A percentile compares a stretch with the other conserved stretches of the same genome.
Evolutionary conservation across 2,113 vertebrate genomes (phyloP).

Genomic region (Nasalis larvatus): DNA sequence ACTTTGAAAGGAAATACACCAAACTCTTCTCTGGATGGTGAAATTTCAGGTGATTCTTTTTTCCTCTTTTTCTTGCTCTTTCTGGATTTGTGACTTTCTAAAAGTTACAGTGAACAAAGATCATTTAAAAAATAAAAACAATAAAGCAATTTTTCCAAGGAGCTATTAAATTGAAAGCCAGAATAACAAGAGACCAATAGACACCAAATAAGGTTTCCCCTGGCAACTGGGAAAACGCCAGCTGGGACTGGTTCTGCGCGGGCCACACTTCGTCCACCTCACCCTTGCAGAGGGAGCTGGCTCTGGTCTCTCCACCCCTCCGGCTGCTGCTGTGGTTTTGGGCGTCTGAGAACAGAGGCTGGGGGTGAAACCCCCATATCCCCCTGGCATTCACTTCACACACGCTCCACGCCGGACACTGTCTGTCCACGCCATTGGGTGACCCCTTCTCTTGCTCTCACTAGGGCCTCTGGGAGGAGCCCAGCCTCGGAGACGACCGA

Average conservation of each 20-base stretch:
- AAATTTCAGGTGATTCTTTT: neutral
- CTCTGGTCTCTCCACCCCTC: rapidly evolving
- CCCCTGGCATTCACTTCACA: neutral
- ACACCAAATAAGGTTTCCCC: neutral
- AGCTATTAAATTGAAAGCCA: neutral
- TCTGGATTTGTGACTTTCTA: neutral
- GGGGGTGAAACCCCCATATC: rapidly evolving
- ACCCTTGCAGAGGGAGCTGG: neutral
- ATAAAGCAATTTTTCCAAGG: neutral
- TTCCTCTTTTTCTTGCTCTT: neutral
- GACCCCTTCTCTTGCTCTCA: neutral
- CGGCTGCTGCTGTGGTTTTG: rapidly evolving
- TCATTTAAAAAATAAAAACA: neutral
- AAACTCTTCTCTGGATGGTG: neutral
- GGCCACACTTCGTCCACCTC: rapidly evolving
- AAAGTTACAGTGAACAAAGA: neutral
- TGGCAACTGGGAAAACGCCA: rapidly evolving
- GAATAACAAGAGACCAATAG: rapidly evolving
- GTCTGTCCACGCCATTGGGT: rapidly evolving
- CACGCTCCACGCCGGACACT: rapidly evolving
- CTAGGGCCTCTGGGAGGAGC: neutral
- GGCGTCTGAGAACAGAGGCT: neutral
- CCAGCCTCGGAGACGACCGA: too few species aligned
- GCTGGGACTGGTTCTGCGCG: rapidly evolving
- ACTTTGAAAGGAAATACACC: too few species aligned